Evolutionary conservation across 2,113 vertebrate species (phyloP).

Genomic region (Chionis minor): DNA sequence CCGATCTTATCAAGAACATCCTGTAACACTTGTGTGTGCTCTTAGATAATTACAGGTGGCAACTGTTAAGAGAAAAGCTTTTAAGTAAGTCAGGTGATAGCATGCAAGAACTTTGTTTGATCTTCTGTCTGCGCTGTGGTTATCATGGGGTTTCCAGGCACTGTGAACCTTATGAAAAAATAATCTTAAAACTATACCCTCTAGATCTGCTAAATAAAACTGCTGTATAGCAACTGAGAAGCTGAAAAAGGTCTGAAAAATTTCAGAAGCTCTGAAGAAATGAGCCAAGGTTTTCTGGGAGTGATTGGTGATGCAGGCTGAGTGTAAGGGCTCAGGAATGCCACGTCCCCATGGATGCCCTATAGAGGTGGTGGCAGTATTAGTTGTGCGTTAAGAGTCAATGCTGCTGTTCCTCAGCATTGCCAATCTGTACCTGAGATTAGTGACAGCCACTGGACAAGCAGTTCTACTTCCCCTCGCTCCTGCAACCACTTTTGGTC

Average conservation of each 20-base stretch:
- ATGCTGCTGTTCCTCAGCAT: neutral
- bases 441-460: neutral
- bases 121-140: neutral
- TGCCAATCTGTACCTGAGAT: neutral
- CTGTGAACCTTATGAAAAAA: neutral
- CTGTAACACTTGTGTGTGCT: neutral
- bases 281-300: neutral
- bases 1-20: neutral
- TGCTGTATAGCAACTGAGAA: neutral
- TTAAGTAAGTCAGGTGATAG: neutral
- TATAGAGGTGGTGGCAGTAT: neutral
- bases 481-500: accelerated
- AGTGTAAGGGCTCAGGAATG: accelerated
- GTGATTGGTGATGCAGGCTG: neutral
- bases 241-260: neutral
- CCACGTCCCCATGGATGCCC: accelerated
- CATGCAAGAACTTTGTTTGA: neutral
- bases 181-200: neutral
- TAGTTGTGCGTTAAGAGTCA: neutral
- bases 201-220: neutral
- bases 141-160: neutral
- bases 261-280: neutral
- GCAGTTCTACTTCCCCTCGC: neutral
- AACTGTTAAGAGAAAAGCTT: neutral
- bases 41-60: neutral